Base-by-base conservation (phyloP, 2,888 invertebrate genomes). In the Tortricodes alternella region DNA sequence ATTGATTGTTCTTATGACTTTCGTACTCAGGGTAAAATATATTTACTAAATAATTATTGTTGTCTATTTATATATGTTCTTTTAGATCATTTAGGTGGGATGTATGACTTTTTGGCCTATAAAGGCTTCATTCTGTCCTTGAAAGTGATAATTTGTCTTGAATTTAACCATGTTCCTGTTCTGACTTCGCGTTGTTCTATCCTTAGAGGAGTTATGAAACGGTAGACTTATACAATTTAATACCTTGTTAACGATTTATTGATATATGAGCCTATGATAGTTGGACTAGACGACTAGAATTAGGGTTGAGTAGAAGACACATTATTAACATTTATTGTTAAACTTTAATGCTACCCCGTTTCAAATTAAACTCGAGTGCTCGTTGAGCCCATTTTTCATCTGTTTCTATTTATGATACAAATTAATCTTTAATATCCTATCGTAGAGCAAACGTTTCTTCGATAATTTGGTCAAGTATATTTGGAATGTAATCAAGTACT, bases 1-100 rank as follows among this genome's bases (percentile, higher is more conserved):
- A 71, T 72, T 70, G 73, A 82, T 80, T 77, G 78, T 84, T 88
- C 89, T 89, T 89, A 89, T 89, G 89, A 89, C 85, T 85, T 75
- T 83, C 77, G 76, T 77, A 80, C 87, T 84, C 89, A 90, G 89
- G 89, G 89, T 90, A 89, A 81, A 29, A 77, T 70, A 71, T 71
- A 65, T 70, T 66, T 75, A 71, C 68, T 73, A 65, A 70, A n/a
- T 23, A 69, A 64, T 66, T 72, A 75, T 78, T 78, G 79, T 80
- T 78, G 74, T 83, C 75, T 84, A 74, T 71, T 75, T 74, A 71
- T 74, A 82, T 76, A 67, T 73, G 64, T 76, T 83, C 65, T 67
- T 78, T 77, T 79, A 73, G 70, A 78, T 82, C 70, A 68, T 75
- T 80, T 83, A 76, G 67, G 68, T 76, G 68, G 72, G 67, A 74